Conservation (phyloP, 1,140 invertebrate genomes). For the Brachionus rubens region DNA sequence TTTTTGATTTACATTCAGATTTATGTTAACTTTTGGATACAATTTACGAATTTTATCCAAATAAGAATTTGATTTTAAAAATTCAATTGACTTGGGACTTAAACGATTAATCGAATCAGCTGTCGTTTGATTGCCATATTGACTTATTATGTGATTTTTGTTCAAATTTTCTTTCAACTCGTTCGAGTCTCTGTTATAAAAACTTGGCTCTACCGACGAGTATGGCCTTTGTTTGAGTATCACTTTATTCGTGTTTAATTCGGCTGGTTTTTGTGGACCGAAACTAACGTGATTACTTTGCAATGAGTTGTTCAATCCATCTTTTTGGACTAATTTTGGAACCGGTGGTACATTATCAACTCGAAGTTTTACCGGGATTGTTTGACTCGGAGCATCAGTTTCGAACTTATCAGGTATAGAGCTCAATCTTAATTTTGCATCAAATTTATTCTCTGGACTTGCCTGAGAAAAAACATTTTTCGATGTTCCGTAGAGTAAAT, state of each 20-base stretch:
- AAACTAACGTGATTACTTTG: background rate
- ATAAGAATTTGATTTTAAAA: conserved; percentile 6
- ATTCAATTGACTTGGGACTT: background rate
- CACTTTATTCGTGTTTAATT: background rate
- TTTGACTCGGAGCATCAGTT: too few species aligned
- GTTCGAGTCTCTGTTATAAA: background rate
- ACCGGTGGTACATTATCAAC: background rate
- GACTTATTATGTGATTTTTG: conserved; percentile 7
- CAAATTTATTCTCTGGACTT: background rate
- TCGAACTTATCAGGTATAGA: background rate
- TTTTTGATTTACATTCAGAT: conserved; percentile 13
- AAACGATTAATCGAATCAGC: conserved; percentile 24
- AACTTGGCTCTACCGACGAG: background rate
- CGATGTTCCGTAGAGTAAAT: background rate
- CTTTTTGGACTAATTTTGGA: conserved; percentile 20
- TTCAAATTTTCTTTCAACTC: background rate
- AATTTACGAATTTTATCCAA: background rate
- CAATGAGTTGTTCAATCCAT: background rate
- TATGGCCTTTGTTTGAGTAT: conserved; percentile 32
- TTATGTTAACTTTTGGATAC: conserved; percentile 27
- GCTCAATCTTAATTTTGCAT: background rate
- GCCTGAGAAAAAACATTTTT: background rate
- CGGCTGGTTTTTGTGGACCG: background rate
- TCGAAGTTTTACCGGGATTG: background rate
- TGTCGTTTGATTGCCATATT: background rate